Evolutionary conservation across 2,113 vertebrate species (phyloP).

Genomic region (Gila orcuttii): DNA sequence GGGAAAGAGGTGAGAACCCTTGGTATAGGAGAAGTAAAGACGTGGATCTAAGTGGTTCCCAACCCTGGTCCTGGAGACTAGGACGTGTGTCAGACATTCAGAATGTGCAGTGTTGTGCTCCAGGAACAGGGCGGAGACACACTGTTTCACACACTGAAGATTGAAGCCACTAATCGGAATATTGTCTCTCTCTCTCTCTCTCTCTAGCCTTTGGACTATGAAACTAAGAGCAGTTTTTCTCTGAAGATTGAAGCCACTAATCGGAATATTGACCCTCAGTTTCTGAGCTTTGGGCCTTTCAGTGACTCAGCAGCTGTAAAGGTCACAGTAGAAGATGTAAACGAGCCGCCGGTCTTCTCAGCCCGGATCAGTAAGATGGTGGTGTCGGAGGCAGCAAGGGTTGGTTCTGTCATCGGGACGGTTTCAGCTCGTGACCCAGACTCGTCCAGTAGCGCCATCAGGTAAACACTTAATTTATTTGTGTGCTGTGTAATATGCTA

Average conservation of each 20-base stretch:
- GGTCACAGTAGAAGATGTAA: conserved; percentile 91
- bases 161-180: too few relatives aligned
- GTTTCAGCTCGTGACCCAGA: conserved; percentile 93
- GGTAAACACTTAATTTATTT: conserved; percentile 72
- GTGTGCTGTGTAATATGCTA: neutral
- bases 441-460: conserved; percentile 84
- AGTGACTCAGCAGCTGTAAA: conserved; percentile 87
- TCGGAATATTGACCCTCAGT: conserved; percentile 88
- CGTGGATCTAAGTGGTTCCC: too few relatives aligned
- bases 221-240: conserved; percentile 88
- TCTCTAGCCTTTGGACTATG: conserved; percentile 88
- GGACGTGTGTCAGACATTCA: too few relatives aligned
- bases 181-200: conserved; percentile 5
- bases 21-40: too few relatives aligned
- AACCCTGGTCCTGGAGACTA: too few relatives aligned
- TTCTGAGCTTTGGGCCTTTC: conserved; percentile 87
- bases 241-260: conserved; percentile 92
- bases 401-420: conserved; percentile 88
- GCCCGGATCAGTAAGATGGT: conserved; percentile 81
- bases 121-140: too few relatives aligned
- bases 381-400: conserved; percentile 88
- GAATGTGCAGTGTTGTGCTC: too few relatives aligned
- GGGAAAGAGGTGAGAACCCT: too few relatives aligned
- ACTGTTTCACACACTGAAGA: too few relatives aligned
- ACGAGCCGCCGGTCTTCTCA: conserved; percentile 89